Percentiles rank a stretch among this genome's conserved stretches.
Evolutionary conservation across 2,797 vertebrate species (phyloP).

Genomic region (Enoplosus armatus): DNA sequence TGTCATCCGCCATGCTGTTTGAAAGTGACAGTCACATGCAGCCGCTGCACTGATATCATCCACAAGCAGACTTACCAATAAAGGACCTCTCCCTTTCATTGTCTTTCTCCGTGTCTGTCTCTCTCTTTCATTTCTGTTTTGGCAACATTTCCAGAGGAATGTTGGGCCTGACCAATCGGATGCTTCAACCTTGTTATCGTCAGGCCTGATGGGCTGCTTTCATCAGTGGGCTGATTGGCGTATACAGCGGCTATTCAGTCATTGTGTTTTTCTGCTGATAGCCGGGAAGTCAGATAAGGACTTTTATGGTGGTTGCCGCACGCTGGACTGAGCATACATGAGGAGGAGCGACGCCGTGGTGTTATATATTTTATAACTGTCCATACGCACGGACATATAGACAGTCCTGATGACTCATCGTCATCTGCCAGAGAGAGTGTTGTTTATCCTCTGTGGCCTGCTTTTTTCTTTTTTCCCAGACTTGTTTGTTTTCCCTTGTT

Average conservation of each 20-base stretch:
- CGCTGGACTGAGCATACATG: conserved; percentile 24
- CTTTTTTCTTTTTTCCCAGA: conserved; percentile 25
- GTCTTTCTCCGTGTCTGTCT: conserved; percentile 25
- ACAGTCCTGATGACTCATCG: conserved; percentile 31
- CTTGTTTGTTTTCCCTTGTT: conserved; percentile 44
- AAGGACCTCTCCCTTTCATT: conserved; percentile 48
- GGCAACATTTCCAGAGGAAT: conserved; percentile 63
- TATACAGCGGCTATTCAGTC: conserved; percentile 45
- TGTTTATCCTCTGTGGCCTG: conserved; percentile 23
- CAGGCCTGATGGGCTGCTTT: conserved; percentile 47
- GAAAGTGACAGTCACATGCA: conserved; percentile 68
- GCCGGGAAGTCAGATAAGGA: conserved; percentile 62
- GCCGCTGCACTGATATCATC: conserved; percentile 64
- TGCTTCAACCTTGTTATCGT: conserved; percentile 63
- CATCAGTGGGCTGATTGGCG: conserved; percentile 48
- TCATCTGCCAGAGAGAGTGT: conserved; percentile 26
- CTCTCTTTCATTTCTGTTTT: conserved; percentile 51
- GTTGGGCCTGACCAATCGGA: conserved; percentile 59
- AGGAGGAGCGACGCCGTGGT: conserved; percentile 3
- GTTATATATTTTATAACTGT: conserved; percentile 11
- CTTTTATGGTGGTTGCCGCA: conserved; percentile 64
- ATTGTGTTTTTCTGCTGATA: conserved; percentile 64
- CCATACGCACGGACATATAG: conserved; percentile 9
- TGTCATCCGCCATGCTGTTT: conserved; percentile 76
- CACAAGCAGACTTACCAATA: conserved; percentile 61